Conservation (phyloP, 2,888 invertebrate species). For the Caenorhabditis uteleia region DNA sequence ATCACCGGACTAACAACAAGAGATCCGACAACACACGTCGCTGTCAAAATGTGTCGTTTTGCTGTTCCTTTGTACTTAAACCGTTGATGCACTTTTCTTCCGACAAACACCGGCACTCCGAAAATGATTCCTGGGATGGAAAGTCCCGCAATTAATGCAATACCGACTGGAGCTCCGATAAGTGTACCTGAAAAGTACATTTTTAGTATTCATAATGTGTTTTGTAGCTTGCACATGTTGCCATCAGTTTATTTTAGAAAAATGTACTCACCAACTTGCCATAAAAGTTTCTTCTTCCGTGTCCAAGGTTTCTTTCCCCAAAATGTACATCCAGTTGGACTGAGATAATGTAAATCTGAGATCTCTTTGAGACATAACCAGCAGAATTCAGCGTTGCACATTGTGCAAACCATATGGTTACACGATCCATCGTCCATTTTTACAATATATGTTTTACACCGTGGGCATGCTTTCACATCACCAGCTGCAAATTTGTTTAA, state of each 20-base stretch:
- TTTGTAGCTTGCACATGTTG: too few relatives aligned
- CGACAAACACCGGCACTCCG: conserved; percentile 94
- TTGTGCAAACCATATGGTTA: conserved; percentile 93
- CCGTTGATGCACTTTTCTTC: conserved; percentile 74
- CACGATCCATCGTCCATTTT: conserved; percentile 97
- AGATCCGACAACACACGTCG: conserved; percentile 71
- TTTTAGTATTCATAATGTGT: not conserved
- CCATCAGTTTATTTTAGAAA: too few relatives aligned
- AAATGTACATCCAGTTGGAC: conserved; percentile 74
- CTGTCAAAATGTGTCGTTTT: conserved; percentile 57
- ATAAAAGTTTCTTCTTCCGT: conserved; percentile 93
- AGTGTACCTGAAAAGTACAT: conserved; percentile 35
- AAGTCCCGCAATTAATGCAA: conserved; percentile 87
- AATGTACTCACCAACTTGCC: conserved; percentile 84
- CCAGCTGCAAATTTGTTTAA: conserved; percentile 65
- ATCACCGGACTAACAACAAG: conserved; percentile 74
- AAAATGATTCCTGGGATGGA: conserved; percentile 94
- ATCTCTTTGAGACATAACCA: conserved; percentile 99
- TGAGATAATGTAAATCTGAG: conserved; percentile 89
- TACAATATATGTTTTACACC: conserved; percentile 81
- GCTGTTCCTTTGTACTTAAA: conserved; percentile 56
- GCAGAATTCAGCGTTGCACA: conserved; percentile 96
- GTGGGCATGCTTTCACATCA: conserved; percentile 88
- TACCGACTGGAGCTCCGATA: conserved; percentile 93
- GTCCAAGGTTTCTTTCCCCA: conserved; percentile 99